phyloP scores from a whole-genome alignment of 2,888 invertebrate species.

The Cistogaster globosa region DNA sequence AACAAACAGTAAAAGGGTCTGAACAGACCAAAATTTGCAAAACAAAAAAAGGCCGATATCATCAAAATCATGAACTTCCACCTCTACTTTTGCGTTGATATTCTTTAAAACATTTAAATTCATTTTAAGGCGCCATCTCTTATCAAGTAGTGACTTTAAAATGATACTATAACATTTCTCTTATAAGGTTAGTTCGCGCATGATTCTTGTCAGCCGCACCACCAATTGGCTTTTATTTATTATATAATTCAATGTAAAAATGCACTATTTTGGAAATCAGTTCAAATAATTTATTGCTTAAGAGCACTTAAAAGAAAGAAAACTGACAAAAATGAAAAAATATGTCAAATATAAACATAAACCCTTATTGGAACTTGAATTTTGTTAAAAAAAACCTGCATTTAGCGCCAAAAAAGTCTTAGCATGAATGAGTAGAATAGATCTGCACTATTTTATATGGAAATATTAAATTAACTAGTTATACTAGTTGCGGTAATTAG shows the following conservation, averaged over 20 bases:
- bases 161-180: background rate
- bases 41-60: too few relatives aligned
- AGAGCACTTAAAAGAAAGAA: conserved; percentile 13
- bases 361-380: conserved; percentile 7
- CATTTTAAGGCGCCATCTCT: conserved; percentile 39
- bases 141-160: background rate
- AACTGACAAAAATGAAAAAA: conserved; percentile 28
- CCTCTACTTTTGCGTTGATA: too few relatives aligned
- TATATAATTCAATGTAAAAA: background rate
- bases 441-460: too few relatives aligned
- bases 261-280: background rate
- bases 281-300: conserved; percentile 21
- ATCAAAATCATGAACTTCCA: too few relatives aligned
- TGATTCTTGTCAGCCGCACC: conserved; percentile 29
- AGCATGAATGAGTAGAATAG: too few relatives aligned
- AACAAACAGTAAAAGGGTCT: too few relatives aligned
- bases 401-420: background rate
- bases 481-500: too few relatives aligned
- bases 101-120: background rate
- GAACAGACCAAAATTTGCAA: too few relatives aligned
- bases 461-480: too few relatives aligned
- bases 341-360: too few relatives aligned
- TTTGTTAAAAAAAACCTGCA: conserved; percentile 45
- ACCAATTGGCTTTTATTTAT: conserved; percentile 26
- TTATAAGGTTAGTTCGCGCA: conserved; percentile 48